A percentile compares a stretch with the other conserved stretches of the same genome.
Conservation (phyloP, 2,888 invertebrate genomes). For the Antitype chi region DNA sequence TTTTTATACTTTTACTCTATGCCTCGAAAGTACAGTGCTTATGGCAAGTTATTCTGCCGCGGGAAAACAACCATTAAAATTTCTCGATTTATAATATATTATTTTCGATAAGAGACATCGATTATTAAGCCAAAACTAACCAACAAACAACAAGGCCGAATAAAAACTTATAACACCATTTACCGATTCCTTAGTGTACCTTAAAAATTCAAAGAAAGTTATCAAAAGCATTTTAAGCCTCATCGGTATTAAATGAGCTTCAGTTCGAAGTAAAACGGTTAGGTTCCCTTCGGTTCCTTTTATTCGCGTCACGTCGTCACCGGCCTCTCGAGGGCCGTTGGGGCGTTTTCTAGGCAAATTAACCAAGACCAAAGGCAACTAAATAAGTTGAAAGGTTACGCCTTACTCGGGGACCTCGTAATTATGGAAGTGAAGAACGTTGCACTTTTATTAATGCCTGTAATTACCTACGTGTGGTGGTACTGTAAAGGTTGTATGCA, state of each 20-base stretch:
- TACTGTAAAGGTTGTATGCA: too few relatives aligned
- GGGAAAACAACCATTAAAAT: too few relatives aligned
- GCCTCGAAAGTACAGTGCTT: too few relatives aligned
- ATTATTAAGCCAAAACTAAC: neutral
- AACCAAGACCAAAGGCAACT: constrained; percentile 34
- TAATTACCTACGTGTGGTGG: neutral
- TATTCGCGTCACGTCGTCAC: constrained; percentile 42
- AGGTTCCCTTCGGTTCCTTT: constrained; percentile 30
- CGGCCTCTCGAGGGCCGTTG: constrained; percentile 16
- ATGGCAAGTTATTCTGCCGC: too few relatives aligned
- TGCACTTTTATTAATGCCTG: constrained; percentile 5
- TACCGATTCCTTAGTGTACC: neutral
- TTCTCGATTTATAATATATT: too few relatives aligned
- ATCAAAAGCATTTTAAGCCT: constrained; percentile 13
- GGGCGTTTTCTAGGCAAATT: constrained; percentile 45
- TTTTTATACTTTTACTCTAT: too few relatives aligned
- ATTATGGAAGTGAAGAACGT: constrained; percentile 2
- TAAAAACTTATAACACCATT: constrained; percentile 5
- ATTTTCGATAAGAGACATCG: too few relatives aligned
- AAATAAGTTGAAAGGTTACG: constrained; percentile 19
- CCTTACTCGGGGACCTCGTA: neutral
- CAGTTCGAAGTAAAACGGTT: constrained; percentile 12
- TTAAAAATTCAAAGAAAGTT: constrained; percentile 13
- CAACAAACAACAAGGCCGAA: neutral
- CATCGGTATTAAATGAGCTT: constrained; percentile 23